Conservation (phyloP, 1,140 invertebrate species). For the Pogonomyrmex barbatus region DNA sequence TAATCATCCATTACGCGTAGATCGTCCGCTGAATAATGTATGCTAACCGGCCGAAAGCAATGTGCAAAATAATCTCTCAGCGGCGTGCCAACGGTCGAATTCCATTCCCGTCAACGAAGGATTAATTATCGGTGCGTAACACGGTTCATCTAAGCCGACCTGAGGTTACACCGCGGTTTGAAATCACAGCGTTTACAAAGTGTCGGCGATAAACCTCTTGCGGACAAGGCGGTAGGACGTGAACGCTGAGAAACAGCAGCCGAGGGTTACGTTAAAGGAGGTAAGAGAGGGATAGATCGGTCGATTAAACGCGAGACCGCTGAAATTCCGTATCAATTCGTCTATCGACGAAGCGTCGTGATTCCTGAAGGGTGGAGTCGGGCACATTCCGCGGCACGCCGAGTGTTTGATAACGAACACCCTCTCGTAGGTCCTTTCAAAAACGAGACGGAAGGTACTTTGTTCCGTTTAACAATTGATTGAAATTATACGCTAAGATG, state of each 20-base stretch:
- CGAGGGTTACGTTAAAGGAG: conserved; percentile 58
- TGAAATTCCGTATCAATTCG: conserved; percentile 82
- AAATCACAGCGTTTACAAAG: conserved; percentile 66
- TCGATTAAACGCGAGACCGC: conserved; percentile 78
- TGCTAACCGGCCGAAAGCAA: conserved; percentile 23
- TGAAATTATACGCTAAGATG: conserved; percentile 72
- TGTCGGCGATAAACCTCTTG: conserved; percentile 76
- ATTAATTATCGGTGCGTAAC: conserved; percentile 68
- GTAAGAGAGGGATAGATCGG: conserved; percentile 66
- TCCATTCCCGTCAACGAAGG: conserved; percentile 61
- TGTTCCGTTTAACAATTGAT: conserved; percentile 72
- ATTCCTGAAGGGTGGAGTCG: conserved; percentile 66
- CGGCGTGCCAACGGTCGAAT: conserved; percentile 45
- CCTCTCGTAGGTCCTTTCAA: conserved; percentile 70
- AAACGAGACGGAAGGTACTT: conserved; percentile 76
- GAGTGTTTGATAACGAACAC: conserved; percentile 81
- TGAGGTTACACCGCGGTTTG: conserved; percentile 53
- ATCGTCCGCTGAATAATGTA: conserved; percentile 44
- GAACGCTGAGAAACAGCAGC: conserved; percentile 45
- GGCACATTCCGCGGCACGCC: conserved; percentile 77
- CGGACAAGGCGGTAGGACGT: conserved; percentile 65
- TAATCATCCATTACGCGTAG: conserved; percentile 28
- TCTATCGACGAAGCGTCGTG: conserved; percentile 73
- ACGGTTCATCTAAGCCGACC: conserved; percentile 66
- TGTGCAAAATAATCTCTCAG: conserved; percentile 48